phyloP scores from a whole-genome alignment of 2,888 invertebrate genomes.

The Drosophila anomalipes region DNA sequence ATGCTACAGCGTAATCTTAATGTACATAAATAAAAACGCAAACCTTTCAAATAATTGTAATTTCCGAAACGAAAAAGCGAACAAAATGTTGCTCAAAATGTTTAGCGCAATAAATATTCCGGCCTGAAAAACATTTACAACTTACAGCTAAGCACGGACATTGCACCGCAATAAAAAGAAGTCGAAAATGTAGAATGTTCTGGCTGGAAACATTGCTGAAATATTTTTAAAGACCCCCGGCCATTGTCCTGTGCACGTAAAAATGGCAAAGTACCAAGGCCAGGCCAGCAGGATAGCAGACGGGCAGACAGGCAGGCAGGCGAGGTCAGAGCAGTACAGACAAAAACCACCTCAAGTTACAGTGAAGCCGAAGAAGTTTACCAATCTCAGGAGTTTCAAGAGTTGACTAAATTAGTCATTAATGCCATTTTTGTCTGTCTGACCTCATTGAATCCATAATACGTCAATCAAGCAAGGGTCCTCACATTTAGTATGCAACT shows the following conservation, averaged over 20 bases:
- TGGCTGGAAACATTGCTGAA: constrained; percentile 44
- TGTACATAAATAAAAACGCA: constrained; percentile 59
- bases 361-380: constrained; percentile 23
- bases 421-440: background rate
- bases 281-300: constrained; percentile 23
- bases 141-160: constrained; percentile 50
- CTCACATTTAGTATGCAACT: background rate
- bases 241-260: constrained; percentile 62
- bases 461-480: background rate
- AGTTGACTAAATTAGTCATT: background rate
- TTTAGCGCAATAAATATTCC: constrained; percentile 68
- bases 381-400: background rate
- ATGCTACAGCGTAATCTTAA: constrained; percentile 53
- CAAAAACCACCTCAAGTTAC: constrained; percentile 13
- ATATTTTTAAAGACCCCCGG: constrained; percentile 45
- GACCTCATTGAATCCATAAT: constrained; percentile 6
- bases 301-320: constrained; percentile 13
- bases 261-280: constrained; percentile 22
- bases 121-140: constrained; percentile 49
- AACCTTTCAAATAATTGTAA: constrained; percentile 77
- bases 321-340: constrained; percentile 1
- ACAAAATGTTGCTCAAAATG: constrained; percentile 46
- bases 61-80: constrained; percentile 40
- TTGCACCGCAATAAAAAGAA: constrained; percentile 32
- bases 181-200: constrained; percentile 30